Base-by-base conservation (phyloP, 2,113 vertebrate species). In the Capreolus pygargus region DNA sequence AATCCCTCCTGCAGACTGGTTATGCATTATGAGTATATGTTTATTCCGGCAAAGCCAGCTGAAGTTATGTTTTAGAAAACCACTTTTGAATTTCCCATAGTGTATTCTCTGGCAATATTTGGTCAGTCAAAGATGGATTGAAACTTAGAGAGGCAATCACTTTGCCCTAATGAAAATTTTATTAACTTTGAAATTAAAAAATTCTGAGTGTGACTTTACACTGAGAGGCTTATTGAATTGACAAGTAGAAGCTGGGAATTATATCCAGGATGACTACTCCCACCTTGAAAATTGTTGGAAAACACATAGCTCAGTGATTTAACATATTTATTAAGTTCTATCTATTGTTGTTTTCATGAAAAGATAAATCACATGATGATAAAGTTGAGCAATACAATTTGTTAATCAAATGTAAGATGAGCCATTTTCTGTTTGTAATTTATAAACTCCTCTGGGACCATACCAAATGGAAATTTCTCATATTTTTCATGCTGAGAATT, bases 141-240 rank as follows among this genome's bases (percentile, higher is more conserved):
- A 88, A 94, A 97, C 11, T 83, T 97, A 84, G 89, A 78, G 39
- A 97, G 97, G 92, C 82, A 97, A 96, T 93, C 95, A 83, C 43
- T 98, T 97, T 94, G 50, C 55, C 86, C 61, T 94, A 97, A 96
- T 97, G 95, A 86, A 95, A 89, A 96, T 93, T 87, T 93, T 96
- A 96, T 93, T 94, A 97, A 96, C 89, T 96, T 97, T 61, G 76
- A 95, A 98, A 96, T 97, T 98, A 97, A 98, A 95, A 28, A 94
- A 89, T 95, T 93, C 86, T 28, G 33, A 93, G 67, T 86, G 55
- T 57, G 91, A 93, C 91, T 91, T 95, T 91, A 94, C 50, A 79
- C 27, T 47, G 89, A 89, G 60, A 82, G 81, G 52, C 89, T 97
- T 91, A 88, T 47, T 81, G 58, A 86, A 94, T 74, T 58, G 21